Evolutionary conservation across 2,797 vertebrate species (phyloP).

Genomic region (Acanthurus lineatus): DNA sequence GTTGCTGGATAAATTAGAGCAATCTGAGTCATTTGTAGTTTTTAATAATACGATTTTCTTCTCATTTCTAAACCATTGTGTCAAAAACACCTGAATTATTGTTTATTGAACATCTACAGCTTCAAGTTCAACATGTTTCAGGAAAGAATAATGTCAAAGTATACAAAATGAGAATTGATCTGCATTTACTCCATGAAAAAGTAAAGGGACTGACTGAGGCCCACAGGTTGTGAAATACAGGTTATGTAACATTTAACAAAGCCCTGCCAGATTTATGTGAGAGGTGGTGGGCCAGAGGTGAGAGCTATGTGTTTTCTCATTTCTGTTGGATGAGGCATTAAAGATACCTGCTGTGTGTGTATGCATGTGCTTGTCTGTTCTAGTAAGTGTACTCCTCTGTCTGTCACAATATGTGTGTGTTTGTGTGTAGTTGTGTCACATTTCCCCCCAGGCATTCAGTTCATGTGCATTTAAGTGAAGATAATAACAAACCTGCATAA

Average conservation of each 20-base stretch:
- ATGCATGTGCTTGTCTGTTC: slow-evolving; percentile 37
- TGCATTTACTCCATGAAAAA: slow-evolving; percentile 65
- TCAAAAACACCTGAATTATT: slow-evolving; percentile 44
- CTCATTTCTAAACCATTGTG: slow-evolving; percentile 20
- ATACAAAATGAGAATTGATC: slow-evolving; percentile 49
- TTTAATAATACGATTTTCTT: slow-evolving; percentile 26
- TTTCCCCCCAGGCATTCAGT: slow-evolving; percentile 47
- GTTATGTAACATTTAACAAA: slow-evolving; percentile 78
- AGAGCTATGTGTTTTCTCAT: slow-evolving; percentile 62
- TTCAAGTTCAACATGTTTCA: slow-evolving; percentile 43
- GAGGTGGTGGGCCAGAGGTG: slow-evolving; percentile 67
- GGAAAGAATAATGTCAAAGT: slow-evolving; percentile 22
- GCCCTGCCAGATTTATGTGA: slow-evolving; percentile 66
- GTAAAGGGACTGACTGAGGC: slow-evolving; percentile 71
- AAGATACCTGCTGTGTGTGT: slow-evolving; percentile 43
- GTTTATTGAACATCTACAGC: slow-evolving; percentile 33
- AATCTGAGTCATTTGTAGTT: slow-evolving; percentile 28
- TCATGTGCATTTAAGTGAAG: slow-evolving; percentile 45
- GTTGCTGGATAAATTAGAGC: slow-evolving; percentile 29
- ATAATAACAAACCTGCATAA: slow-evolving; percentile 65
- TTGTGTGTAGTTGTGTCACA: slow-evolving; percentile 38
- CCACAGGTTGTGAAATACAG: slow-evolving; percentile 73
- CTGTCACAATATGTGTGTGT: slow-evolving; percentile 37
- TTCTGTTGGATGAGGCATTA: slow-evolving; percentile 70
- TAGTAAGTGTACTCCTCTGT: slow-evolving; percentile 30